These are phyloP conservation scores for Blomia tropicalis DNA, from an alignment of 2,888 invertebrate genomes.

Conservation along the genomic window DNA sequence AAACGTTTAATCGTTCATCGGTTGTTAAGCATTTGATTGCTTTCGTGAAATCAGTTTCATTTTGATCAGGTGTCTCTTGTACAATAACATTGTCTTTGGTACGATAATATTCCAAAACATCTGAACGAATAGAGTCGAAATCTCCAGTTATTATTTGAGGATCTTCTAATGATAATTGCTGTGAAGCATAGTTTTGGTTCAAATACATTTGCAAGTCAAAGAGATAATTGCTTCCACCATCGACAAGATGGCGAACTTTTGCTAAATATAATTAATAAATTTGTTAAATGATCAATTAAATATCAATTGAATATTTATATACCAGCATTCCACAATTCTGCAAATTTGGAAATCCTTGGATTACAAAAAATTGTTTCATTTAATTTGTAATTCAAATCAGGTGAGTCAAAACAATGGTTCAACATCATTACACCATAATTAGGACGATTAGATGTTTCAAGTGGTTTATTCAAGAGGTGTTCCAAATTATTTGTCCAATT, in stretches of 20 bases:
- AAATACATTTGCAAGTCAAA: conserved; percentile 3
- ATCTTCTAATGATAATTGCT: background rate
- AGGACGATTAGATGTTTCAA: background rate
- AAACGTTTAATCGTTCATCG: background rate
- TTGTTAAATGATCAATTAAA: background rate
- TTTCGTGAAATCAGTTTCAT: conserved; percentile 19
- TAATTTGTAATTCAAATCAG: background rate
- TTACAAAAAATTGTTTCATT: background rate
- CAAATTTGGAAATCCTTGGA: background rate
- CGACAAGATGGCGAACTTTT: conserved; percentile 4
- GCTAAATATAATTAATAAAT: background rate
- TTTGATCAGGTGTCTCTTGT: conserved; percentile 18
- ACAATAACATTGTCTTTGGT: background rate
- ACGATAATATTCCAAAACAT: background rate
- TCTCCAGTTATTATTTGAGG: conserved; percentile 16
- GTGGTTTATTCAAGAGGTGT: too few species aligned
- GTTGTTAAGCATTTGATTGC: conserved; percentile 1
- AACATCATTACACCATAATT: conserved; percentile 18
- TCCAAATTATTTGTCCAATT: too few species aligned
- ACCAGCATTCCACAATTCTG: background rate
- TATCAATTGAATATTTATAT: background rate
- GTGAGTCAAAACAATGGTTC: conserved; percentile 19
- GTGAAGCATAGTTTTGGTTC: too few species aligned
- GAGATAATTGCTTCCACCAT: conserved; percentile 13
- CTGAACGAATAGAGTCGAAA: conserved; percentile 7